These are phyloP conservation scores for Phanerotoma sp. DNA, from an alignment of 2,888 invertebrate species.

Conservation along the genomic window DNA sequence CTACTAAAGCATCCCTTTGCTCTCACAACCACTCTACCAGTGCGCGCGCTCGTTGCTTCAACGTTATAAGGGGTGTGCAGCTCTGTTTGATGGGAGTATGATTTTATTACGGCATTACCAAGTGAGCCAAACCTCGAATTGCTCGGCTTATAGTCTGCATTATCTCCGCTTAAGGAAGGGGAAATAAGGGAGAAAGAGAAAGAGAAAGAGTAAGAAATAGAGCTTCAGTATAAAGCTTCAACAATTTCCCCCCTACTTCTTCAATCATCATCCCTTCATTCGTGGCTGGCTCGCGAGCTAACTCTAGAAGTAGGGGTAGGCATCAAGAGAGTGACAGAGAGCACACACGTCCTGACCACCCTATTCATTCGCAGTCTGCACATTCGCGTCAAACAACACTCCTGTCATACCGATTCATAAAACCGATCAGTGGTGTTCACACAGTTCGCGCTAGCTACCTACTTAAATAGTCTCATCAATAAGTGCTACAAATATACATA, in stretches of 20 bases:
- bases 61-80: conserved; percentile 25
- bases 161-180: conserved; percentile 49
- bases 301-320: conserved; percentile 14
- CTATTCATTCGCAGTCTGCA: conserved; percentile 18
- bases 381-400: conserved; percentile 4
- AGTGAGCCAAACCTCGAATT: conserved; percentile 55
- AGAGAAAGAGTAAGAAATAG: conserved; percentile 13
- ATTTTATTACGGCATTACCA: conserved; percentile 58
- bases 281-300: too few relatives aligned
- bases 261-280: background rate
- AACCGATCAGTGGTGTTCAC: conserved; percentile 11
- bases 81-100: conserved; percentile 56
- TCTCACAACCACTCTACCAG: conserved; percentile 3
- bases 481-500: background rate
- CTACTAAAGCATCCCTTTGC: conserved; percentile 14
- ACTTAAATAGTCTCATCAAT: background rate
- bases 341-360: conserved; percentile 27
- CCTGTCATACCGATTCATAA: conserved; percentile 13
- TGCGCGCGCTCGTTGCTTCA: conserved; percentile 18
- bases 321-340: conserved; percentile 11
- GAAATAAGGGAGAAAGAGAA: conserved; percentile 28
- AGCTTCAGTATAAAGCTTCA: too few relatives aligned
- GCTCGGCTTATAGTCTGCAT: conserved; percentile 56
- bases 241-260: background rate
- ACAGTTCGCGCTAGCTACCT: conserved; percentile 1